Evolutionary conservation across 1,140 invertebrate species (phyloP), one percentile per base, ranked within the genome.

Genomic region (Trachelipus rathkii): DNA sequence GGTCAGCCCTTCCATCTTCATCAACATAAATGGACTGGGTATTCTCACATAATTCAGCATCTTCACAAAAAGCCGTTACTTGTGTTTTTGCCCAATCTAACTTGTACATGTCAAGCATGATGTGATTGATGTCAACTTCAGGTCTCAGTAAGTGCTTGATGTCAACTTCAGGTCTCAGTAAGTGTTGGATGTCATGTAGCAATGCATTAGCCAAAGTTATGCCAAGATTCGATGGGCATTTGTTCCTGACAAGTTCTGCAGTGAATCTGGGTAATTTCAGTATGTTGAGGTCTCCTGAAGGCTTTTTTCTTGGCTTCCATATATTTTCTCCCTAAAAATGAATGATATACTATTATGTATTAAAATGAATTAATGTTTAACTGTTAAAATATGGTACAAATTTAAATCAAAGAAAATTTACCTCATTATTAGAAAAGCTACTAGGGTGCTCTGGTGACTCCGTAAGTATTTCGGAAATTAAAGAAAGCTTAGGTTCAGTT

Each of bases 161-260:
- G n/a, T n/a, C n/a, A n/a, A n/a, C n/a, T n/a, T n/a, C n/a, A n/a
- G n/a, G n/a, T n/a, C n/a, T n/a, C n/a, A n/a, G n/a, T n/a, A n/a
- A n/a, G n/a, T n/a, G n/a, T n/a, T n/a, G n/a, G n/a, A n/a, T n/a
- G n/a, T n/a, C n/a, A n/a, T n/a, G n/a, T n/a, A n/a, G n/a, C n/a
- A n/a, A n/a, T n/a, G n/a, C n/a, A n/a, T n/a, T 10, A 53, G 50
- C 10, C n/a, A 53, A 53, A 10, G n/a, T 53, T 53, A 53, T 53
- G n/a, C 50, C 50, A 53, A 53, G 50, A 53, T 53, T 53, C n/a
- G 50, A 53, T 53, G 50, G n/a, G 50, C 50, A 53, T 53, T 53
- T 53, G n/a, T n/a, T 53, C n/a, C 50, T 53, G 50, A 53, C 50
- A 53, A 53, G 50, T n/a, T 53, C 50, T n/a, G n/a, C n/a, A 53